Evolutionary conservation across 1,140 invertebrate species (phyloP).

Genomic region (Scylla paramamosain): DNA sequence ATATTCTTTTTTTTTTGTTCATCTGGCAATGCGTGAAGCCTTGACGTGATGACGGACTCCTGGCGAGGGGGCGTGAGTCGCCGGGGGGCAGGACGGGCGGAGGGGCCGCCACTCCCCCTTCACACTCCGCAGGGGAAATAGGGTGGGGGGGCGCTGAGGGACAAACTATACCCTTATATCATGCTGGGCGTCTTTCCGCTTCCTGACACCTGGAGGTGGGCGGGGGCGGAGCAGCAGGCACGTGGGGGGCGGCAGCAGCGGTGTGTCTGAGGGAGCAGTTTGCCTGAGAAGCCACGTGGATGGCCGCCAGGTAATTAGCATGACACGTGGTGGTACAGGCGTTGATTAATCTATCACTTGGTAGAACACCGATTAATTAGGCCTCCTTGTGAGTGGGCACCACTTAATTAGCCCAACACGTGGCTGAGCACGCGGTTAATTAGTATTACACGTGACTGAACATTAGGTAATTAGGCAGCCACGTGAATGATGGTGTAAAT

Average conservation of each 20-base stretch:
- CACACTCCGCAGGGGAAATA: neutral
- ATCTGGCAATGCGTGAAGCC: neutral
- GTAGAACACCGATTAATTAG: constrained; percentile 51
- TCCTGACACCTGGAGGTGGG: neutral
- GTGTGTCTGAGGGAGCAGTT: neutral
- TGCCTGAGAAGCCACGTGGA: constrained; percentile 40
- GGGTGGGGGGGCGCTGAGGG: neutral
- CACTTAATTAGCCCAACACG: constrained; percentile 62
- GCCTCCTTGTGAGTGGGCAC: constrained; percentile 46
- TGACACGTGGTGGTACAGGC: constrained; percentile 52
- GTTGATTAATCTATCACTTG: constrained; percentile 46
- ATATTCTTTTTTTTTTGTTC: constrained; percentile 1
- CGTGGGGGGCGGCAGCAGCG: neutral
- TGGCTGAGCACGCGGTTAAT: constrained; percentile 61
- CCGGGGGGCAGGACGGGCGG: neutral
- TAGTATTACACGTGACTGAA: constrained; percentile 61
- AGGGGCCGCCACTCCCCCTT: neutral
- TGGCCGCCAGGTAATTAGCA: constrained; percentile 46
- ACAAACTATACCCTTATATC: neutral
- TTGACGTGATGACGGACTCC: neutral
- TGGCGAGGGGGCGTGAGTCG: neutral
- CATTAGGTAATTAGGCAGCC: constrained; percentile 62
- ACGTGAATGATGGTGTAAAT: constrained; percentile 63
- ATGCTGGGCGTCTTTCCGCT: neutral
- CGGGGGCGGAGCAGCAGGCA: neutral